These are phyloP conservation scores for Oedothorax gibbosus DNA, from an alignment of 1,140 invertebrate genomes.

Conservation along the genomic window DNA sequence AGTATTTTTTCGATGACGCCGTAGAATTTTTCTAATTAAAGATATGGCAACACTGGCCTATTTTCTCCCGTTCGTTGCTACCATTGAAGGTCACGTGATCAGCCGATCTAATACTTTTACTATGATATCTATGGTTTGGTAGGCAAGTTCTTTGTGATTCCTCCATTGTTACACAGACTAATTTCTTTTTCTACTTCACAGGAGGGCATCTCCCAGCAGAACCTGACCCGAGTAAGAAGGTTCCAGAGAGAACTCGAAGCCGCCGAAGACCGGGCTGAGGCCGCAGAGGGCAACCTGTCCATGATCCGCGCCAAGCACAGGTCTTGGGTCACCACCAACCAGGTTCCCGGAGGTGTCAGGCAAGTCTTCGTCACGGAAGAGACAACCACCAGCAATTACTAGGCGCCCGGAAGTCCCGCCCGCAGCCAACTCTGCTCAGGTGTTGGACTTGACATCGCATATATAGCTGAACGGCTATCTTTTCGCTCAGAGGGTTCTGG, in stretches of 20 bases:
- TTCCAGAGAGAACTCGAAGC: slow-evolving; percentile 97
- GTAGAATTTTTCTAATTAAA: no score
- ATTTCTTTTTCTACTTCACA: slow-evolving; percentile 69
- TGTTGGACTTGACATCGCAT: no score
- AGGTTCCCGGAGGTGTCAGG: slow-evolving; percentile 63
- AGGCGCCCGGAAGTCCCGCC: background rate
- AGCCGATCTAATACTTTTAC: no score
- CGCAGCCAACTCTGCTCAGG: background rate
- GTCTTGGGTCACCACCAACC: slow-evolving; percentile 65
- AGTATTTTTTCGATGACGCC: no score
- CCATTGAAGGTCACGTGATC: no score
- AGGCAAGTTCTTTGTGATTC: background rate
- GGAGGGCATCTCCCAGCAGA: slow-evolving; percentile 93
- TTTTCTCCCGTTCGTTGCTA: no score
- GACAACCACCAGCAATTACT: slow-evolving; percentile 55
- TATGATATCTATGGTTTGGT: background rate
- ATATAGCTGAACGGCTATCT: no score
- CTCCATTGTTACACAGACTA: background rate
- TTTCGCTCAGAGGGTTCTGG: no score
- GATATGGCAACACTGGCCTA: no score
- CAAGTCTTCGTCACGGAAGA: slow-evolving; percentile 65
- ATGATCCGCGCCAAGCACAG: slow-evolving; percentile 94
- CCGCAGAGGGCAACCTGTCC: slow-evolving; percentile 91
- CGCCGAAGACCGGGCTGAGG: slow-evolving; percentile 94
- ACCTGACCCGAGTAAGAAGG: slow-evolving; percentile 91